Conservation (phyloP, 2,797 vertebrate species). For the Parotocinclus haroldoi region DNA sequence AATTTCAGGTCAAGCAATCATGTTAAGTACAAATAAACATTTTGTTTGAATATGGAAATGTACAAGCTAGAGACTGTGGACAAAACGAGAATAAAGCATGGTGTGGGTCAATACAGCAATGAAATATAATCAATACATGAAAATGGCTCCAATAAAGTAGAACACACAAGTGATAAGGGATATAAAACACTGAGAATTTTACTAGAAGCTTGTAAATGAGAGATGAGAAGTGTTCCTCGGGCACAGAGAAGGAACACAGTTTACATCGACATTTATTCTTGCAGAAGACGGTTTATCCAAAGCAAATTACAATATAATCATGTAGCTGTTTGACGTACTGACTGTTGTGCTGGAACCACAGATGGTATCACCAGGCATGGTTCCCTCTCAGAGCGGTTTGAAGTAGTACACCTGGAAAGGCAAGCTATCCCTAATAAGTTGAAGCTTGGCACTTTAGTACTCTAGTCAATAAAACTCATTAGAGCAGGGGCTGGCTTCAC, state of each 20-base stretch:
- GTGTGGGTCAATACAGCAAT: no score
- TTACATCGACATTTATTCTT: not conserved
- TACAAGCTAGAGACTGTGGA: no score
- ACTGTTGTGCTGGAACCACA: not conserved
- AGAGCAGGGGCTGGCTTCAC: slow-evolving; percentile 70
- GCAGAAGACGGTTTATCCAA: not conserved
- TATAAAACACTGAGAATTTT: not conserved
- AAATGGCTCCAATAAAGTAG: not conserved
- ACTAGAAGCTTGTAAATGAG: not conserved
- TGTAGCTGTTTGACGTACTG: not conserved
- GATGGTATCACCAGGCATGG: not conserved
- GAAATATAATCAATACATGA: no score
- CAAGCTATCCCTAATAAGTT: slow-evolving; percentile 77
- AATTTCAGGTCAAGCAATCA: no score
- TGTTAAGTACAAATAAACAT: no score
- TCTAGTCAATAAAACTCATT: slow-evolving; percentile 82
- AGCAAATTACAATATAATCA: not conserved
- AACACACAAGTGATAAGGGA: not conserved
- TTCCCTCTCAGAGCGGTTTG: slow-evolving; percentile 14
- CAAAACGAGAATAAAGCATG: no score
- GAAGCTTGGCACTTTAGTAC: slow-evolving; percentile 68
- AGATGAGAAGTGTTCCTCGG: slow-evolving; percentile 7
- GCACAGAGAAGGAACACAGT: not conserved
- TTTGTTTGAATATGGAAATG: no score
- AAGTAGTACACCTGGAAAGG: slow-evolving; percentile 51